Conservation (phyloP, 2,888 invertebrate species). For the Choreutis nemorana region DNA sequence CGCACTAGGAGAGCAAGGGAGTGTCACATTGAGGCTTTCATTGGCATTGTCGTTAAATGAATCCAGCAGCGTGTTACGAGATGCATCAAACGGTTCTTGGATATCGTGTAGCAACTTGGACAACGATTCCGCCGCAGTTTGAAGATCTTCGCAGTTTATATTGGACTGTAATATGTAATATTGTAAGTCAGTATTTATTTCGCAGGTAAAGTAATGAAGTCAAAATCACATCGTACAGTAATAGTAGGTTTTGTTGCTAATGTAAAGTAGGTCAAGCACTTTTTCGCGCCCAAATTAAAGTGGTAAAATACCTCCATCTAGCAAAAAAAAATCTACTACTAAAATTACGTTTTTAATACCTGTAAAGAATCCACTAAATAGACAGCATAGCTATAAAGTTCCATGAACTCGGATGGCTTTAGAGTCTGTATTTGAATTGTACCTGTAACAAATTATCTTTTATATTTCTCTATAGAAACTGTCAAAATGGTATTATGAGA, state of each 20-base stretch:
- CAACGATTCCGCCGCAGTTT: constrained; percentile 28
- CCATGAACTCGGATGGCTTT: constrained; percentile 52
- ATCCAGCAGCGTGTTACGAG: constrained; percentile 16
- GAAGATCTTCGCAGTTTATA: constrained; percentile 32
- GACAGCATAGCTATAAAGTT: constrained; percentile 59
- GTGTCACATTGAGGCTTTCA: constrained; percentile 5
- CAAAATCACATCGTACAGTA: too few species aligned
- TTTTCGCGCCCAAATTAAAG: too few species aligned
- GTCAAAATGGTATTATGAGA: background rate
- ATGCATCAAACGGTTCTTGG: constrained; percentile 20
- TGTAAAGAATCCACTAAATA: constrained; percentile 53
- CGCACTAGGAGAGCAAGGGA: constrained; percentile 7
- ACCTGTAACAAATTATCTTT: constrained; percentile 43
- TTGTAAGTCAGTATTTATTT: too few species aligned
- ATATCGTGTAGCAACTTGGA: constrained; percentile 34
- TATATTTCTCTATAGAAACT: too few species aligned
- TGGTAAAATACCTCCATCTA: too few species aligned
- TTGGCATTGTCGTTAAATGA: constrained; percentile 16
- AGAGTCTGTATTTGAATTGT: too few species aligned
- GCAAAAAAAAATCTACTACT: too few species aligned
- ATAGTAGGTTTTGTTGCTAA: too few species aligned
- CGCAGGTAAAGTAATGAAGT: too few species aligned
- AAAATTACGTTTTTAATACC: constrained; percentile 14
- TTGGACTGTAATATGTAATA: too few species aligned
- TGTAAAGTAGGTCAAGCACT: too few species aligned